Base-by-base conservation (phyloP, 2,888 invertebrate species). In the Aproaerema taeniolella region DNA sequence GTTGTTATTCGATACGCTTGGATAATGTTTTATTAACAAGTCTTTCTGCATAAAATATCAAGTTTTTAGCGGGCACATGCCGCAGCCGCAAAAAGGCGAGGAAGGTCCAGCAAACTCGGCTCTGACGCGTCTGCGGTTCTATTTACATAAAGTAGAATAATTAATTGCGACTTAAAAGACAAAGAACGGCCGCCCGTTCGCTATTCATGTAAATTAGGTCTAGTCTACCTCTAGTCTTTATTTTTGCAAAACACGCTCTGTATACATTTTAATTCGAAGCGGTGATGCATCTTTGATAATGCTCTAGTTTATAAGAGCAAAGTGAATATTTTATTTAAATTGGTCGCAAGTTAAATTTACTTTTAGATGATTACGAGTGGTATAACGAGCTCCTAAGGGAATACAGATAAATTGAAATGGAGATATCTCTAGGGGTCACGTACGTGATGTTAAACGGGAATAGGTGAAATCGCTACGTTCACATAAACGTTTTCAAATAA, bases 111-210 rank as follows among this genome's bases (percentile, higher is more conserved):
- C 53, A 58, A 56, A 65, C 62, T 67, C 63, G 50, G 58, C 53
- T 40, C 60, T 60, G 64, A 67, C 67, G 67, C 73, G 63, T 62
- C 60, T 55, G 61, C 50, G 51, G 58, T 46, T 57, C 55, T 71
- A 79, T 85, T 82, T 74, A 69, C 81, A 85, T 83, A 82, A 81
- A 81, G 60, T 68, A 55, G 82, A 81, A 81, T 83, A 85, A 79
- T 82, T 83, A 83, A 81, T 80, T 74, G 75, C 71, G 76, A 81
- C 68, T 79, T 76, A 63, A 78, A 74, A 76, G 70, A 78, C 78
- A 80, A 80, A 79, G 79, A 74, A 70, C 67, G 64, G 61, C 62
- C 62, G 59, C 58, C 54, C 59, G 52, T 61, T 56, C 70, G 75
- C 76, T 69, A 67, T 73, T 75, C 72, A 85, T 83, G 81, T 77